Evolutionary conservation across 2,797 vertebrate genomes (phyloP).

Genomic region (Tenualosa ilisha): DNA sequence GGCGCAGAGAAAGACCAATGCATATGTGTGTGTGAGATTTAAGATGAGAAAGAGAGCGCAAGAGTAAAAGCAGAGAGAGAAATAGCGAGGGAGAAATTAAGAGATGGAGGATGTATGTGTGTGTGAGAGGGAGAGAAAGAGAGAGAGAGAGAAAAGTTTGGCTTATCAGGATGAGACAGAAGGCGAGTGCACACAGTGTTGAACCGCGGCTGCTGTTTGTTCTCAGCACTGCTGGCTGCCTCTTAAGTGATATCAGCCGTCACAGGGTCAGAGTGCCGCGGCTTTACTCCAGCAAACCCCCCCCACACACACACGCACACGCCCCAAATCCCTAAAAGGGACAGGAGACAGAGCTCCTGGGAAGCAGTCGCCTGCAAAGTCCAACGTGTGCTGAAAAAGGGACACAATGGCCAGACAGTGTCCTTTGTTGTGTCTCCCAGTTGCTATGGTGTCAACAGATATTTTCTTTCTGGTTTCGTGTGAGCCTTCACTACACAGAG

Average conservation of each 20-base stretch:
- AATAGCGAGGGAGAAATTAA: conserved; percentile 11
- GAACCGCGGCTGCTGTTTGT: conserved; percentile 50
- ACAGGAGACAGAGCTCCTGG: not conserved
- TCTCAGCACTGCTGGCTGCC: conserved; percentile 45
- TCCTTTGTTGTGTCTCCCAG: conserved; percentile 51
- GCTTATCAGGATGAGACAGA: conserved; percentile 56
- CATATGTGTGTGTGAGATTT: not conserved
- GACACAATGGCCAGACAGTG: conserved; percentile 31
- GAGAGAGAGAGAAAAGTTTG: conserved; percentile 43
- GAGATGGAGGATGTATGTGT: not conserved
- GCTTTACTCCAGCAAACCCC: conserved; percentile 56
- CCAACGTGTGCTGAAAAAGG: not conserved
- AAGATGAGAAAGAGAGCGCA: not conserved
- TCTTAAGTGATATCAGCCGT: conserved; percentile 58
- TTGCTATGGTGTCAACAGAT: conserved; percentile 55
- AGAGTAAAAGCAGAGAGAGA: conserved; percentile 18
- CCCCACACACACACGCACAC: conserved; percentile 57
- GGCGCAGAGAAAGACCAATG: not conserved
- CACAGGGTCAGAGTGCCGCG: conserved; percentile 54
- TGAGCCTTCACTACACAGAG: conserved; percentile 31
- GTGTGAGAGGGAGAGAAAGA: conserved; percentile 25
- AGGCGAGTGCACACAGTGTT: conserved; percentile 45
- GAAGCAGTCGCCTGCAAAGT: not conserved
- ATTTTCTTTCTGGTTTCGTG: conserved; percentile 42
- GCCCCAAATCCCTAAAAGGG: not conserved